A percentile compares a stretch with the other conserved stretches of the same genome.
These are phyloP conservation scores for Petrocephalus microphthalmus DNA, from an alignment of 2,113 vertebrate species.

Conservation along the genomic window DNA sequence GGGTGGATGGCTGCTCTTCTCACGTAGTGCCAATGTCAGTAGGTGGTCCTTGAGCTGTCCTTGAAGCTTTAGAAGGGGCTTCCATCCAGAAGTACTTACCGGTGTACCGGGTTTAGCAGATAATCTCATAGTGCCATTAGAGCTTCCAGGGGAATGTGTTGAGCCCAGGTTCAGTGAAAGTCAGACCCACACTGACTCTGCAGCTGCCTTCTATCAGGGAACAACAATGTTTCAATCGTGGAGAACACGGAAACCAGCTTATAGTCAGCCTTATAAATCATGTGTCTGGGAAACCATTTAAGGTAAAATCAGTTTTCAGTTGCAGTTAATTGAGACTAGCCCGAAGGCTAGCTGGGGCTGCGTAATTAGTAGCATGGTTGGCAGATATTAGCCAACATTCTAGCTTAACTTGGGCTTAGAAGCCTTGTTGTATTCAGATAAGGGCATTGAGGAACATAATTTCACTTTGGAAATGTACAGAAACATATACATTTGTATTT, in stretches of 20 bases:
- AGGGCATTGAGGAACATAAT: background rate
- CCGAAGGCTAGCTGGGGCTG: background rate
- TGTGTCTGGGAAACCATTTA: background rate
- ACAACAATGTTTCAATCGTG: background rate
- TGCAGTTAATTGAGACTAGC: background rate
- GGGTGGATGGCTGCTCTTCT: background rate
- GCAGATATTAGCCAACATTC: background rate
- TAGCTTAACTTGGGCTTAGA: background rate
- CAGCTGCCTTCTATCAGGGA: background rate
- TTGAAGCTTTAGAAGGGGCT: background rate
- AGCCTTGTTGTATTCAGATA: background rate
- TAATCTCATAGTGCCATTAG: background rate
- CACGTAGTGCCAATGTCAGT: background rate
- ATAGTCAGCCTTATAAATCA: background rate
- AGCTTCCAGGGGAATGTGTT: background rate
- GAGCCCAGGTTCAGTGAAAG: background rate
- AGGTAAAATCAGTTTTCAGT: background rate
- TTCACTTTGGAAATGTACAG: background rate
- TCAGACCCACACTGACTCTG: background rate
- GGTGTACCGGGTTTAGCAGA: background rate
- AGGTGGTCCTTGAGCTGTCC: constrained; percentile 3
- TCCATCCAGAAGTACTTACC: background rate
- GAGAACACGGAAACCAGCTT: background rate
- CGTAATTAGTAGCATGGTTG: background rate
- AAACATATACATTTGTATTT: background rate